Percentiles rank a stretch among this genome's conserved stretches.
These are phyloP conservation scores for Artemia franciscana DNA, from an alignment of 1,140 invertebrate species.

Conservation along the genomic window DNA sequence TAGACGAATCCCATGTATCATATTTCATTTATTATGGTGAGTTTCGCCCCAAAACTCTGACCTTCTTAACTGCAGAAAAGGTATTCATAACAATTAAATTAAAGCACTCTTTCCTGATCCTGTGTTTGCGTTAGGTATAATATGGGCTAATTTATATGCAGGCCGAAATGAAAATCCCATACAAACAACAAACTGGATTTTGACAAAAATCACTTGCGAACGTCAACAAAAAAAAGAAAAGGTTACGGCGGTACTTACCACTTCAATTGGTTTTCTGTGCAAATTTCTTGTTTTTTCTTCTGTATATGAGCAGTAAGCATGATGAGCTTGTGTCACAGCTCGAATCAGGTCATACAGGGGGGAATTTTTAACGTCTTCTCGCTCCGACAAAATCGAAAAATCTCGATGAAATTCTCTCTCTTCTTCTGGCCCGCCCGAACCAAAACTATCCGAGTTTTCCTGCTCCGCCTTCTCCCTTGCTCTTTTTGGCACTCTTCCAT, in stretches of 20 bases:
- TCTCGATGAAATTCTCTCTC: slow-evolving; percentile 11
- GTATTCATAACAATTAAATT: no score
- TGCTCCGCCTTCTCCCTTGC: slow-evolving; percentile 40
- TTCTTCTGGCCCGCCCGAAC: slow-evolving; percentile 14
- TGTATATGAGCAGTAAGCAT: slow-evolving; percentile 65
- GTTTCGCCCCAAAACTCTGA: no score
- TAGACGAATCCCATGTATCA: no score
- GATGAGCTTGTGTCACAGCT: slow-evolving; percentile 68
- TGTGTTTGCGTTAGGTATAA: no score
- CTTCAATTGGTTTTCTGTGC: slow-evolving; percentile 41
- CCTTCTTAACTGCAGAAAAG: no score
- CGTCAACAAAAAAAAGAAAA: no score
- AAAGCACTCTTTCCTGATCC: no score
- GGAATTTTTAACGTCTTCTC: not conserved
- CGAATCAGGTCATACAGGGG: slow-evolving; percentile 61
- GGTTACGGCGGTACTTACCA: slow-evolving; percentile 25
- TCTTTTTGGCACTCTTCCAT: slow-evolving; percentile 81
- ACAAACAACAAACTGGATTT: no score
- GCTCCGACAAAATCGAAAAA: not conserved
- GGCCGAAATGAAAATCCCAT: no score
- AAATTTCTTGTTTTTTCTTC: slow-evolving; percentile 52
- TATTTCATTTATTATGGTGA: no score
- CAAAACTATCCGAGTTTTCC: slow-evolving; percentile 7
- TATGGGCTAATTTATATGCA: no score
- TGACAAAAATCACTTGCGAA: no score